phyloP scores from a whole-genome alignment of 2,888 invertebrate genomes.

The Argyresthia albistria region DNA sequence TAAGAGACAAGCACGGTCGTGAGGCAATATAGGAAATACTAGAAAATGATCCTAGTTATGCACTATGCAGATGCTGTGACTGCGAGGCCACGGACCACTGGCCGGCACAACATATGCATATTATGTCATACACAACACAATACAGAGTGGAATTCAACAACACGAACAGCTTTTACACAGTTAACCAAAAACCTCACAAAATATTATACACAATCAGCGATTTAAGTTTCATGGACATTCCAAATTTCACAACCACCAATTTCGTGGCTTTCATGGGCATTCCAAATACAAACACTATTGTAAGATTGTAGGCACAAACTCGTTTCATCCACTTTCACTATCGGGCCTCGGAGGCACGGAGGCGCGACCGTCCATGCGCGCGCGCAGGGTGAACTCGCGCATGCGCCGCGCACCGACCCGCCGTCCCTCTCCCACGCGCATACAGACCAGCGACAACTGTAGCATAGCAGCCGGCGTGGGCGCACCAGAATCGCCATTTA shows the following conservation, averaged over 20 bases:
- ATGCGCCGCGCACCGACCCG: conserved; percentile 20
- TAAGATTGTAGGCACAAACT: conserved; percentile 24
- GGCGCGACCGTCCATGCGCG: conserved; percentile 46
- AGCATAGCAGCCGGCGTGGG: conserved; percentile 40
- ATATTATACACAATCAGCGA: background rate
- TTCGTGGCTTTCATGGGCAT: background rate
- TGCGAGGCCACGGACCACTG: background rate
- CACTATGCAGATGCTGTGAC: too few species aligned
- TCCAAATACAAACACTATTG: conserved; percentile 9
- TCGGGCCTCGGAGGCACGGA: conserved; percentile 13
- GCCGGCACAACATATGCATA: background rate
- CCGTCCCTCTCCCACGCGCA: conserved; percentile 36
- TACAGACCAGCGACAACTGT: conserved; percentile 25
- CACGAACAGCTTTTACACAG: conserved; percentile 9
- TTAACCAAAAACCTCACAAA: background rate
- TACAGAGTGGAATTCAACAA: conserved; percentile 23
- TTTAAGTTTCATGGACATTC: background rate
- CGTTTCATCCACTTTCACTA: conserved; percentile 47
- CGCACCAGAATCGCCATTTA: conserved; percentile 55
- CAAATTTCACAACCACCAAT: background rate
- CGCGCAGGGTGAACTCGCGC: conserved; percentile 56
- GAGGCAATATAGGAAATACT: too few species aligned
- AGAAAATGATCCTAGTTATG: too few species aligned
- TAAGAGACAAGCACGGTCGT: too few species aligned
- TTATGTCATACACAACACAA: background rate